These are phyloP conservation scores for Crossaster papposus DNA, from an alignment of 53 echinoderm and acorn worm genomes.

Conservation along the genomic window DNA sequence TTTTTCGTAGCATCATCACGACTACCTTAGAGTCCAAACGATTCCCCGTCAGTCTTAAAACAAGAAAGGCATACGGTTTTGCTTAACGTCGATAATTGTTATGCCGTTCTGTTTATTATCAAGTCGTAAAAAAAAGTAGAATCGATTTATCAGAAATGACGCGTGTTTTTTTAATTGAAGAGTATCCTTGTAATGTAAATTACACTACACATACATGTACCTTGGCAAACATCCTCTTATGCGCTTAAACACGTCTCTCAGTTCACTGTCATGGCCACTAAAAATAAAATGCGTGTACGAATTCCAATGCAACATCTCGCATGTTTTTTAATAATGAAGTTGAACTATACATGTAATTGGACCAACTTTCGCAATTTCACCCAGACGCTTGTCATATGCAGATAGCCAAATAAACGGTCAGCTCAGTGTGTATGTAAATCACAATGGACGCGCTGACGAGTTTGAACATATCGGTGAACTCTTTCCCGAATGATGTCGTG, in stretches of 20 bases:
- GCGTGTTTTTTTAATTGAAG: not conserved
- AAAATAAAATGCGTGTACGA: not conserved
- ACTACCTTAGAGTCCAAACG: no score
- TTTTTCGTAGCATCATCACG: no score
- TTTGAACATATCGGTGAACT: not conserved
- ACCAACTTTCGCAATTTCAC: not conserved
- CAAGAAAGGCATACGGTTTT: no score
- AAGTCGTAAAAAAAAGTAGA: not conserved
- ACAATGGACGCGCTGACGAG: not conserved
- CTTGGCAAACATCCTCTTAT: not conserved
- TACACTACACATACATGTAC: not conserved
- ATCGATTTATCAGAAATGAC: not conserved
- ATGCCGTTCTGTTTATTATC: no score
- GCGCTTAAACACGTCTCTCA: no score
- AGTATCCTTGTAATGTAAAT: not conserved
- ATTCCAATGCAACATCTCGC: not conserved
- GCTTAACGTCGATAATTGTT: no score
- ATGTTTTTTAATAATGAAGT: no score
- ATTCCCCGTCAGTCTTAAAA: no score
- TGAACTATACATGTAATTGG: no score
- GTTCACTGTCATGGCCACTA: not conserved
- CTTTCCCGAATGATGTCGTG: conserved; percentile 27
- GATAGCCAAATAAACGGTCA: no score
- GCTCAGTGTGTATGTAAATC: no score
- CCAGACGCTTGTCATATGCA: not conserved